A percentile compares a stretch with the other conserved stretches of the same genome.
phyloP scores from a whole-genome alignment of 92 coral and sea anemone genomes.

The Actinernus sp. region DNA sequence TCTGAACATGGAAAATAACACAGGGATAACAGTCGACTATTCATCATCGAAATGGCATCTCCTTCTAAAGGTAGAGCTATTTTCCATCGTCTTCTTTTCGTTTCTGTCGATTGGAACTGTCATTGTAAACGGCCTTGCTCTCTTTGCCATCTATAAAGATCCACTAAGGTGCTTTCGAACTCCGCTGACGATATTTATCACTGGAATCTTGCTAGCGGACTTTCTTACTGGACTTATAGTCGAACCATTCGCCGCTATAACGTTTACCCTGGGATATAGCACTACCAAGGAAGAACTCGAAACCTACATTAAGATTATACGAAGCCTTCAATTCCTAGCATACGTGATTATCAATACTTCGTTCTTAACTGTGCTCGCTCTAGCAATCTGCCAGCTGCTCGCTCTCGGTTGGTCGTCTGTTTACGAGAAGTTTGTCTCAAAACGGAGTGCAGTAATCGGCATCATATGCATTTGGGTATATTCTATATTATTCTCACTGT shows the following conservation, averaged over 20 bases:
- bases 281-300: background rate
- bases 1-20: background rate
- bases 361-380: slow-evolving; percentile 64
- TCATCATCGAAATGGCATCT: slow-evolving; percentile 5
- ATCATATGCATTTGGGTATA: slow-evolving; percentile 57
- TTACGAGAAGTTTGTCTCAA: slow-evolving; percentile 49
- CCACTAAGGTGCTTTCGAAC: slow-evolving; percentile 38
- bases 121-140: slow-evolving; percentile 11
- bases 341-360: slow-evolving; percentile 68
- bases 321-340: slow-evolving; percentile 44
- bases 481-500: slow-evolving; percentile 54
- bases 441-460: slow-evolving; percentile 16
- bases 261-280: slow-evolving; percentile 7
- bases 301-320: slow-evolving; percentile 10
- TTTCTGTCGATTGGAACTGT: slow-evolving; percentile 21
- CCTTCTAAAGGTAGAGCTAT: background rate
- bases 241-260: slow-evolving; percentile 14
- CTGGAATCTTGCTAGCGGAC: slow-evolving; percentile 22
- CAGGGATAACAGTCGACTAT: background rate
- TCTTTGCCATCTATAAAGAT: slow-evolving; percentile 35
- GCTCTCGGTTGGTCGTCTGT: slow-evolving; percentile 55
- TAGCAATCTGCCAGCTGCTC: slow-evolving; percentile 63
- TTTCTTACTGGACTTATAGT: slow-evolving; percentile 27
- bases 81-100: slow-evolving; percentile 27
- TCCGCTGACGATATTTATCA: slow-evolving; percentile 33